phyloP scores from a whole-genome alignment of 2,888 invertebrate species.

The Corbicula japonica region DNA sequence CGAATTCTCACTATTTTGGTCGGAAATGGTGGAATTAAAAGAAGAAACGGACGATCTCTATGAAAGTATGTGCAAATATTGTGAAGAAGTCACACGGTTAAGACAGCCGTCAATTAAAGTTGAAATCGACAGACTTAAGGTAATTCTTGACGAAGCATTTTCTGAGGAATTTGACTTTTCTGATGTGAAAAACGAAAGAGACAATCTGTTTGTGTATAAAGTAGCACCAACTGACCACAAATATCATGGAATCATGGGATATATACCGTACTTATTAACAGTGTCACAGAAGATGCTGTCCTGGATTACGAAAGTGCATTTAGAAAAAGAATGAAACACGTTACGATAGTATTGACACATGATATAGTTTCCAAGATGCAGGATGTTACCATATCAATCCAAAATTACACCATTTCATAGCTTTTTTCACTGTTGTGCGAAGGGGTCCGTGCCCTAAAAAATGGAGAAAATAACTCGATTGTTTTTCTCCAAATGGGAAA shows the following conservation, averaged over 20 bases:
- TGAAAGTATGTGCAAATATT: conserved; percentile 74
- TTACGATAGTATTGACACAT: no score
- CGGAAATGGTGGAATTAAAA: conserved; percentile 72
- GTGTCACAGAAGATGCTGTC: conserved; percentile 75
- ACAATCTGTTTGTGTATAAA: conserved; percentile 82
- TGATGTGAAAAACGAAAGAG: conserved; percentile 77
- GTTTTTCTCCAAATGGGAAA: no score
- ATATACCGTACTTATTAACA: conserved; percentile 79
- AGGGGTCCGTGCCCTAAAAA: no score
- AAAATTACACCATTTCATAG: no score
- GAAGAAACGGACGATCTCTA: conserved; percentile 75
- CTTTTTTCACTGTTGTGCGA: no score
- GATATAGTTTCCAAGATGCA: no score
- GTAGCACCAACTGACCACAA: conserved; percentile 77
- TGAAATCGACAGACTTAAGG: conserved; percentile 77
- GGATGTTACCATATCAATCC: no score
- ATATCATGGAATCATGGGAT: conserved; percentile 80
- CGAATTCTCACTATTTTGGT: conserved; percentile 79
- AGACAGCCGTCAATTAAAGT: conserved; percentile 78
- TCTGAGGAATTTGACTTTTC: conserved; percentile 79
- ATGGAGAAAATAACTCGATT: no score
- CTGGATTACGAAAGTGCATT: conserved; percentile 74
- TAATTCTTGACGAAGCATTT: conserved; percentile 66
- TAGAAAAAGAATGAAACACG: conserved; percentile 74
- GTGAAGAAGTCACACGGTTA: conserved; percentile 74